These are phyloP conservation scores for Epinotia brunnichana DNA, from an alignment of 2,888 invertebrate species.

Conservation along the genomic window DNA sequence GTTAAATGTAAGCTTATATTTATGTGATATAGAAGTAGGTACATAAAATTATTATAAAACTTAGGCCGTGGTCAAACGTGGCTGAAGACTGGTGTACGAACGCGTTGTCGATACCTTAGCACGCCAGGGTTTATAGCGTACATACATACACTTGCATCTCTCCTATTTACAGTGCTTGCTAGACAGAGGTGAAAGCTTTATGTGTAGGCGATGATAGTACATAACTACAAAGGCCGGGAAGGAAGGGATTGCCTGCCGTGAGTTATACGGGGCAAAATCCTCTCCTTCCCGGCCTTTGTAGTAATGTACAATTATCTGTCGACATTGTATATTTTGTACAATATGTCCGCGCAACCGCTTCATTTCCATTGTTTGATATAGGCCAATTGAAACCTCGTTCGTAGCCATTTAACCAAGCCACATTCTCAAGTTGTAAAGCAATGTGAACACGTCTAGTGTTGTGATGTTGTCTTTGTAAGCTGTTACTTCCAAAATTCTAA, in stretches of 20 bases:
- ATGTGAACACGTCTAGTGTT: constrained; percentile 35
- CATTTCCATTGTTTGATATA: background rate
- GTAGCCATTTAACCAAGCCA: constrained; percentile 2
- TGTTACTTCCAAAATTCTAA: constrained; percentile 7
- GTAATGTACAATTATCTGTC: too few species aligned
- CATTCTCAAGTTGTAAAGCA: constrained; percentile 6
- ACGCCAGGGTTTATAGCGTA: background rate
- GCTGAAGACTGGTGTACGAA: background rate
- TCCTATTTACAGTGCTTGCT: background rate
- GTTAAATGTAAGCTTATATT: constrained; percentile 47
- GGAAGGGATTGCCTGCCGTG: too few species aligned
- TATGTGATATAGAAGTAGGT: constrained; percentile 43
- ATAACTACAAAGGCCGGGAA: too few species aligned
- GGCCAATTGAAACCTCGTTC: constrained; percentile 10
- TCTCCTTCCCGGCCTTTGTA: too few species aligned
- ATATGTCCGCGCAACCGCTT: background rate
- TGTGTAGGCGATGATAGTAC: too few species aligned
- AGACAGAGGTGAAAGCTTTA: too few species aligned
- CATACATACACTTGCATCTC: background rate
- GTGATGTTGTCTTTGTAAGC: constrained; percentile 44
- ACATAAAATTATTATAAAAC: constrained; percentile 33
- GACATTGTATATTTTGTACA: background rate
- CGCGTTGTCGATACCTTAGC: background rate
- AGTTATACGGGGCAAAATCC: too few species aligned
- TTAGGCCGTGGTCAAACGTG: constrained; percentile 13